These are phyloP conservation scores for Lamprologus ornatipinnis DNA, from an alignment of 2,113 vertebrate species.

Conservation along the genomic window DNA sequence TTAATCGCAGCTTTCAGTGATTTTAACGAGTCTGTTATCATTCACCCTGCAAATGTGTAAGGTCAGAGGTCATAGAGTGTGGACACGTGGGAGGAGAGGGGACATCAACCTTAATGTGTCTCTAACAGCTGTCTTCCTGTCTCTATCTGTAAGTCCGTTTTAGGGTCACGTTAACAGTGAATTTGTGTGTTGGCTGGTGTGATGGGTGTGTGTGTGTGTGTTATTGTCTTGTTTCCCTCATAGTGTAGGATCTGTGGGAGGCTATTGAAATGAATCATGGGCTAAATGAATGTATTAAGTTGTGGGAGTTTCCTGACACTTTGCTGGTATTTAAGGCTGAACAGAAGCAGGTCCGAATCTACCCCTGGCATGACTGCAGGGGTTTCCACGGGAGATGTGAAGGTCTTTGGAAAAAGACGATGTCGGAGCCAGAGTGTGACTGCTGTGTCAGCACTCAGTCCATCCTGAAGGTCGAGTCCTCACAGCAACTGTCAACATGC, in stretches of 20 bases:
- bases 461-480: background rate
- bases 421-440: background rate
- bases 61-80: background rate
- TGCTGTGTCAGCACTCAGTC: background rate
- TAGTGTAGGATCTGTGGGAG: background rate
- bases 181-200: background rate
- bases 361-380: background rate
- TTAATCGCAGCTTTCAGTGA: background rate
- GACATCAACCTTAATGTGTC: background rate
- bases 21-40: background rate
- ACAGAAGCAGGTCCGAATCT: background rate
- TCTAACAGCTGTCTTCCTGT: background rate
- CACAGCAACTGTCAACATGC: background rate
- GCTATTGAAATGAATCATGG: background rate
- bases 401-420: background rate
- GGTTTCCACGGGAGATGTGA: background rate
- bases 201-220: background rate
- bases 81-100: background rate
- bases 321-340: background rate
- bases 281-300: background rate
- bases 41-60: background rate
- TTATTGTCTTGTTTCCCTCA: background rate
- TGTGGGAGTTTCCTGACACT: background rate
- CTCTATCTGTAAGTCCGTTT: background rate
- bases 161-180: background rate